Conservation (phyloP, 2,888 invertebrate species). For the Trachelus iudaicus region DNA sequence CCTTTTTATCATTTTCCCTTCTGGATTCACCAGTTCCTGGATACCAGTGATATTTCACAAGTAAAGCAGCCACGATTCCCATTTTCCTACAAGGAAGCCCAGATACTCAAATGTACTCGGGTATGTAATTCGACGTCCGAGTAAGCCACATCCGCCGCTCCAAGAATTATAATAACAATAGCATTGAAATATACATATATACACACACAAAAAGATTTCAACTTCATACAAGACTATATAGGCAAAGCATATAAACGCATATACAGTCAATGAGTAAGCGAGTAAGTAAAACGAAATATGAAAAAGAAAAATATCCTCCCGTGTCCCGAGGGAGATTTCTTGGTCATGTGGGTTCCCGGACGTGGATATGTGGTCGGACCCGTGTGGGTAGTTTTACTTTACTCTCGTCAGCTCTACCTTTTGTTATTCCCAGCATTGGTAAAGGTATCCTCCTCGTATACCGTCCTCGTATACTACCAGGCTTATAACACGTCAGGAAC, state of each 20-base stretch:
- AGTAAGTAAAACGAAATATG: neutral
- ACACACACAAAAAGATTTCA: neutral
- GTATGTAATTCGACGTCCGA: neutral
- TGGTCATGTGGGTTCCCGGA: constrained; percentile 42
- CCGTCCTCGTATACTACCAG: constrained; percentile 21
- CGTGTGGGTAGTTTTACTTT: constrained; percentile 36
- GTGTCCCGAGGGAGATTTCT: neutral
- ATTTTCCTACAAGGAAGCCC: neutral
- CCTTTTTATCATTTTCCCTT: neutral
- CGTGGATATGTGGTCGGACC: constrained; percentile 33
- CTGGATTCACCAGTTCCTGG: neutral
- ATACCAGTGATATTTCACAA: neutral
- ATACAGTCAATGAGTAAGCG: neutral
- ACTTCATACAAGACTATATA: neutral
- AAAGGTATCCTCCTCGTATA: constrained; percentile 13
- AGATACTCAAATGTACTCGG: neutral
- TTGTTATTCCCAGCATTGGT: neutral
- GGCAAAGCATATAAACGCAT: neutral
- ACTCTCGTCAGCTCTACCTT: constrained; percentile 1
- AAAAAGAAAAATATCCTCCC: neutral
- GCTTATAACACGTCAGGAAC: constrained; percentile 2
- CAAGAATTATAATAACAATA: neutral
- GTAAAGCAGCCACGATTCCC: neutral
- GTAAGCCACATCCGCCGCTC: neutral
- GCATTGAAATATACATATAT: neutral